Conservation (phyloP, 2,113 vertebrate species). For the Hiodon alosoides region DNA sequence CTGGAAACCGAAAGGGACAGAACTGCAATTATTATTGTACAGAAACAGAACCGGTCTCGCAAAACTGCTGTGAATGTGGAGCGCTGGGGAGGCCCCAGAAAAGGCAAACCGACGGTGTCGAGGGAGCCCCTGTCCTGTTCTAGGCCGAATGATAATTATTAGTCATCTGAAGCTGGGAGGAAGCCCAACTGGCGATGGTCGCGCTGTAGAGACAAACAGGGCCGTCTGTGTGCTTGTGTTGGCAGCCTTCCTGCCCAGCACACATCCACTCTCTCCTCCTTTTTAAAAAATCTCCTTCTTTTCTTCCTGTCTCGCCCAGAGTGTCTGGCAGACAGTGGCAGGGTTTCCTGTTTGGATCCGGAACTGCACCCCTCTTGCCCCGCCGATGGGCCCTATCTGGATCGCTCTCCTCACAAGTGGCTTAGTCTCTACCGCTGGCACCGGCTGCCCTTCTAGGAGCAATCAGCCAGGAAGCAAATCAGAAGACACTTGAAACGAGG, state of each 20-base stretch:
- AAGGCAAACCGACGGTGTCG: constrained; percentile 15
- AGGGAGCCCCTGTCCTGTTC: no score
- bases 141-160: constrained; percentile 9
- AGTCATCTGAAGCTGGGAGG: constrained; percentile 29
- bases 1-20: constrained; percentile 1
- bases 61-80: no score
- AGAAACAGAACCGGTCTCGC: not conserved
- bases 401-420: no score
- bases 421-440: no score
- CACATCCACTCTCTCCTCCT: not conserved
- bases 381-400: no score
- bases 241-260: constrained; percentile 36
- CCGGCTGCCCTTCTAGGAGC: no score
- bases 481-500: no score
- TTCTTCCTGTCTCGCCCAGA: no score
- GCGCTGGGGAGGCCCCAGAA: not conserved
- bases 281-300: not conserved
- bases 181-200: constrained; percentile 23
- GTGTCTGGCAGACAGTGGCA: no score
- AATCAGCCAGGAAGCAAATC: no score
- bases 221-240: constrained; percentile 33
- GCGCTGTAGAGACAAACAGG: not conserved
- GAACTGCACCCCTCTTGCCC: no score
- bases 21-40: not conserved
- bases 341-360: no score